Evolutionary conservation across 1,140 invertebrate species (phyloP).

Genomic region (Cyphomyrmex costatus): DNA sequence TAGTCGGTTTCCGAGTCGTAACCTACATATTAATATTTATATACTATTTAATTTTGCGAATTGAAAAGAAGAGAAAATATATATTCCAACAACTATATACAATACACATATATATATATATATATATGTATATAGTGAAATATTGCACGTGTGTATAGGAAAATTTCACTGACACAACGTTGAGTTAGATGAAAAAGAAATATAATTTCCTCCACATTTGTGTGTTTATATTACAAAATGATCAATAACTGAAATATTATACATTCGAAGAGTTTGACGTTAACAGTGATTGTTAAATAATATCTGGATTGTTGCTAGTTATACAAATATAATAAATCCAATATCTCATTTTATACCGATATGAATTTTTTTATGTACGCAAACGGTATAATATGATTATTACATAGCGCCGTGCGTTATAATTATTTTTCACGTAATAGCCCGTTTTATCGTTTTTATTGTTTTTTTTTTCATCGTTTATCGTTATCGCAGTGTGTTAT

Average conservation of each 20-base stretch:
- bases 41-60: conserved; percentile 16
- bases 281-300: conserved; percentile 26
- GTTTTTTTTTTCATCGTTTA: not conserved
- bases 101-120: too few species aligned
- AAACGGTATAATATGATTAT: not conserved
- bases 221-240: not conserved
- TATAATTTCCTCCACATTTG: not conserved
- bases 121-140: too few species aligned
- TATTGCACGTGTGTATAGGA: not conserved
- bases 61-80: not conserved
- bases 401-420: not conserved
- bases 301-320: not conserved
- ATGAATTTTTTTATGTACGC: not conserved
- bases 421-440: conserved; percentile 9
- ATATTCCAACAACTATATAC: too few species aligned
- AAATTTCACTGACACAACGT: not conserved
- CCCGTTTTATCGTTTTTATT: not conserved
- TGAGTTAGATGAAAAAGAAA: not conserved
- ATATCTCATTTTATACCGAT: conserved; percentile 22
- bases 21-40: conserved; percentile 45
- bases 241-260: conserved; percentile 27
- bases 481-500: not conserved
- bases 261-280: not conserved
- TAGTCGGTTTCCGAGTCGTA: not conserved
- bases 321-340: conserved; percentile 14